Base-by-base conservation (phyloP, 2,888 invertebrate species). In the Caenorhabditis sulstoni region DNA sequence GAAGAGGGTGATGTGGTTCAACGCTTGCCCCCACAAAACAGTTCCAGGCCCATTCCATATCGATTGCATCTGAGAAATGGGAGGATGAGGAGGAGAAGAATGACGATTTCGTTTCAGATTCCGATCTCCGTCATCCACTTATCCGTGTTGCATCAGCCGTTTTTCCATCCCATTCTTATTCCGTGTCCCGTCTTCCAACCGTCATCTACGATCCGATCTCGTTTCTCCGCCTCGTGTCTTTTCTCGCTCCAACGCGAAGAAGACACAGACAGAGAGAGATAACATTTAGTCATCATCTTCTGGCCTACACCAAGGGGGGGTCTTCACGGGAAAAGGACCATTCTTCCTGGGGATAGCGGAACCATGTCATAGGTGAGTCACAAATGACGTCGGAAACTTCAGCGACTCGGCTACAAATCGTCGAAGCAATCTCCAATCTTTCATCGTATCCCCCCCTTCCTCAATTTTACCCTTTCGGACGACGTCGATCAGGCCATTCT, bases 71-170 rank as follows among this genome's bases (percentile, higher is more conserved):
- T 29, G 7, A 29, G 29, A 7, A 29, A 7, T 7, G 29, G 29
- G 29, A 29, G 29, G 29, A 29, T 29, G 4, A 29, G 37, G 12
- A 53, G 29, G 3, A 18, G 14, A 18, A 47, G 52, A 18, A 64
- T 71, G 47, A 55, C 71, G 64, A 62, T 71, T 71, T 53, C n/a
- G 71, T 71, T 71, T 64, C 71, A 71, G 71, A 71, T 71, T 62
- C 20, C n/a, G 14, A 71, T 71, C 71, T 64, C 62, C 71, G 71
- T 71, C 71, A 71, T 57, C 53, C 62, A 62, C 64, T 68, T 50
- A 58, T 61, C 29, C 35, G 35, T 64, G 61, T 71, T 71, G 61
- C 71, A 71, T 71, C 71, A 71, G 71, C 62, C 70, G 14, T 64
- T 71, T 71, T 71, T 62, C 35, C 7, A 3, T 41, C 14, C 12